Evolutionary conservation across 2,888 invertebrate species (phyloP).

Genomic region (Leptura quadrifasciata): DNA sequence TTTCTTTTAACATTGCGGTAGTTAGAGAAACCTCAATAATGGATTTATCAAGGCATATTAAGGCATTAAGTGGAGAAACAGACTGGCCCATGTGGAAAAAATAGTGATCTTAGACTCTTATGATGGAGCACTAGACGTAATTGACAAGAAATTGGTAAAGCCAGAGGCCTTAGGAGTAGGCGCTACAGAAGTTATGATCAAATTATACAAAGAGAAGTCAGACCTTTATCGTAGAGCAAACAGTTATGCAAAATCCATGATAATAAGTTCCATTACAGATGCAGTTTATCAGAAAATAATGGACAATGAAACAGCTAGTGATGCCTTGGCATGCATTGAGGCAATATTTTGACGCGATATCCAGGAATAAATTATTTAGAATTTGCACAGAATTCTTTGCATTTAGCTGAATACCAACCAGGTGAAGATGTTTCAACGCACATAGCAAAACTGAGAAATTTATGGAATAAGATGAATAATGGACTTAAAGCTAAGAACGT

Average conservation of each 20-base stretch:
- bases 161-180: slow-evolving; percentile 49
- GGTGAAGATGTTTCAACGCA: slow-evolving; percentile 63
- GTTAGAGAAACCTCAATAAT: too few relatives aligned
- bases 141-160: slow-evolving; percentile 60
- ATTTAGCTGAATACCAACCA: slow-evolving; percentile 62
- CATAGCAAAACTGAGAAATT: slow-evolving; percentile 49
- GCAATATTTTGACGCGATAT: slow-evolving; percentile 62
- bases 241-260: slow-evolving; percentile 67
- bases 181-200: slow-evolving; percentile 40
- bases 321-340: slow-evolving; percentile 64
- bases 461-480: slow-evolving; percentile 59
- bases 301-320: slow-evolving; percentile 64
- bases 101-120: slow-evolving; percentile 63
- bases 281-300: slow-evolving; percentile 66
- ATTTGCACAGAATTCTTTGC: slow-evolving; percentile 65
- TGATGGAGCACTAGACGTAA: slow-evolving; percentile 61
- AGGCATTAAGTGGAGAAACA: neutral
- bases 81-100: slow-evolving; percentile 65
- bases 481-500: slow-evolving; percentile 36
- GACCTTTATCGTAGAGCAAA: slow-evolving; percentile 63
- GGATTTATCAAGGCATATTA: neutral
- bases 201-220: slow-evolving; percentile 36
- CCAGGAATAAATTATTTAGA: slow-evolving; percentile 66
- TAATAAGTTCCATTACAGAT: slow-evolving; percentile 63
- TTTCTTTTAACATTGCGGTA: too few relatives aligned